These are phyloP conservation scores for Euborellia annulipes DNA, from an alignment of 1,140 invertebrate genomes.

Conservation along the genomic window DNA sequence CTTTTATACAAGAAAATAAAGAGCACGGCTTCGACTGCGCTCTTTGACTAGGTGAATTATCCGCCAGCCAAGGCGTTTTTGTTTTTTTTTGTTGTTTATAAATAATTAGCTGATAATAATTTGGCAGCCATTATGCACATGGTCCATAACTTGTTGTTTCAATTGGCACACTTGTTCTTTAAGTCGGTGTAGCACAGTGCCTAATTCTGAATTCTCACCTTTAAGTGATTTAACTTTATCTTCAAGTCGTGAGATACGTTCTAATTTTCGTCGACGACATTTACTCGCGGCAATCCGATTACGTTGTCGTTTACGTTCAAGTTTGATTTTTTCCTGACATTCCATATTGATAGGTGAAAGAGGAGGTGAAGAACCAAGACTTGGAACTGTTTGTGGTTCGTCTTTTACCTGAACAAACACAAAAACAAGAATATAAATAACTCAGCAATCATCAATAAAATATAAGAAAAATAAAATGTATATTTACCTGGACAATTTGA, in stretches of 20 bases:
- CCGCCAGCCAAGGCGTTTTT: no score
- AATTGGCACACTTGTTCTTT: constrained; percentile 80
- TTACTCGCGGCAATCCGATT: constrained; percentile 96
- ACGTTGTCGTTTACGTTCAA: constrained; percentile 86
- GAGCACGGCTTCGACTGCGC: no score
- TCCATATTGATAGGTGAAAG: constrained; percentile 94
- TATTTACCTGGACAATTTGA: no score
- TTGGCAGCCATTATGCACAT: constrained; percentile 80
- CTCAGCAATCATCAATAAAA: no score
- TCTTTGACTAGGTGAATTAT: no score
- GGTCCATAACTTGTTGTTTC: constrained; percentile 90
- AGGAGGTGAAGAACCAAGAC: constrained; percentile 45
- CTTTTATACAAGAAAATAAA: no score
- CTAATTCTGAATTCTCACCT: constrained; percentile 75
- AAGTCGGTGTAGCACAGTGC: constrained; percentile 64
- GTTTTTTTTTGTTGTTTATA: no score
- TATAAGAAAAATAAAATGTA: no score
- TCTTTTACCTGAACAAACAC: constrained; percentile 60
- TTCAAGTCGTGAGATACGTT: constrained; percentile 84
- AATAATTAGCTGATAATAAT: constrained; percentile 27
- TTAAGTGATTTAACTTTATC: constrained; percentile 87
- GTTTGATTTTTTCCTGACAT: constrained; percentile 82
- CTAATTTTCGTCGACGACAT: constrained; percentile 84
- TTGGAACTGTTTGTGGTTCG: constrained; percentile 73
- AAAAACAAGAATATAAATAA: no score